Base-by-base conservation (phyloP, 2,113 vertebrate species). In the Lanius collurio region DNA sequence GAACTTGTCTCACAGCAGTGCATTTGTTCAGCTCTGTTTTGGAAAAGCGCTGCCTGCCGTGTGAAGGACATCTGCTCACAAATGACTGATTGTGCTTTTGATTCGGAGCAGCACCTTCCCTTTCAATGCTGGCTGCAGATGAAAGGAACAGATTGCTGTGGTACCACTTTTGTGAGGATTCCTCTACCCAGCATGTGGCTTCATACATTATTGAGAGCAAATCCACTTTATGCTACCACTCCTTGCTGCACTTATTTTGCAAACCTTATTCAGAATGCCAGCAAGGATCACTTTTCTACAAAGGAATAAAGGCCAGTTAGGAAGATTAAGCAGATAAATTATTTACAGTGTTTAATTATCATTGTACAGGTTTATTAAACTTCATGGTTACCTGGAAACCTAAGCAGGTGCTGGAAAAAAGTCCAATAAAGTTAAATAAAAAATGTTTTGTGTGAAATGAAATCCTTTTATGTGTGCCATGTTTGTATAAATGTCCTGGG, bases 71-170 rank as follows among this genome's bases (percentile, higher is more conserved):
- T 96, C 97, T 96, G 97, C 97, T 96, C 98, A 98, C 98, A 98
- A 98, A 98, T 96, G 97, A 98, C 57, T 95, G 96, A 97, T 98
- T 98, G 98, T 98, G 97, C 97, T 97, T 91, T 97, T 92, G 96
- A 92, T 95, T 95, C 85, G 95, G 98, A 98, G 98, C 98, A 98
- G 98, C 96, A 97, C 97, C 97, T 97, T 89, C 49, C 13, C 97
- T 95, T 88, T 89, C 83, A 90, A 91, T 68, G 92, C 94, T 94
- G 85, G 96, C 98, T 95, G 96, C 95, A 95, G 98, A 98, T 98
- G 98, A 98, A 98, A 98, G 97, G 97, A 92, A 80, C 97, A 96
- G 97, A 96, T 97, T 97, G 97, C 97, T 62, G 83, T 82, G 96
- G 97, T 97, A 94, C 90, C 60, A 96, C 98, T 98, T 97, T 97